A percentile compares a stretch with the other conserved stretches of the same genome.
These are phyloP conservation scores for Caenorhabditis wallacei DNA, from an alignment of 2,888 invertebrate species.

Conservation along the genomic window DNA sequence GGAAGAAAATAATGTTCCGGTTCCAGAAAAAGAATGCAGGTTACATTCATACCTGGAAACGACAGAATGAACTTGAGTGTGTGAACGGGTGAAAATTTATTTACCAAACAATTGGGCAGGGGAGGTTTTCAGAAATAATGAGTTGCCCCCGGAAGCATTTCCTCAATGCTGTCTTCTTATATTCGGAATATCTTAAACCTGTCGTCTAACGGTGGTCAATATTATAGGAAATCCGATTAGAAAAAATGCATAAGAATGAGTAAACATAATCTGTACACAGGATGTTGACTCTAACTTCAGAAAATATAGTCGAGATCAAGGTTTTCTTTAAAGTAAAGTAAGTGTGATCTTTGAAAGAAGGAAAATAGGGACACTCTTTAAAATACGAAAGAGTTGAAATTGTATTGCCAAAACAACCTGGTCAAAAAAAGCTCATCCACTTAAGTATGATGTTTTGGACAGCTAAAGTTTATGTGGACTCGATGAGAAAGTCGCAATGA, in stretches of 20 bases:
- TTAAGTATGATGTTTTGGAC: constrained; percentile 1
- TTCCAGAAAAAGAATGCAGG: neutral
- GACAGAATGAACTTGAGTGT: neutral
- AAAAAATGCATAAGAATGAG: too few relatives aligned
- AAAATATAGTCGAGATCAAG: too few relatives aligned
- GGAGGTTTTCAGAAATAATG: neutral
- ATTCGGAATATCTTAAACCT: too few relatives aligned
- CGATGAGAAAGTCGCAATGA: neutral
- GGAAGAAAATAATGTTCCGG: neutral
- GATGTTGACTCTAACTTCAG: too few relatives aligned
- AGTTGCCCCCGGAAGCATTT: too few relatives aligned
- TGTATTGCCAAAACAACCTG: constrained; percentile 14
- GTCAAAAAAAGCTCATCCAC: constrained; percentile 4
- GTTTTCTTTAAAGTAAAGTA: neutral
- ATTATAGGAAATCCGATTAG: too few relatives aligned
- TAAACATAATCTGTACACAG: too few relatives aligned
- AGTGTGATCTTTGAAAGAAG: neutral
- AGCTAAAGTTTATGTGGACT: constrained; percentile 1
- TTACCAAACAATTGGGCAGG: too few relatives aligned
- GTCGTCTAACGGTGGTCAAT: too few relatives aligned
- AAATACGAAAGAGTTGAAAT: neutral
- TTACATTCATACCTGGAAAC: neutral
- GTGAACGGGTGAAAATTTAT: neutral
- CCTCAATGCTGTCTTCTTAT: too few relatives aligned
- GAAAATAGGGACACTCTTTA: neutral